These are phyloP conservation scores for Clupea harengus DNA, from an alignment of 2,113 vertebrate species.

Conservation along the genomic window DNA sequence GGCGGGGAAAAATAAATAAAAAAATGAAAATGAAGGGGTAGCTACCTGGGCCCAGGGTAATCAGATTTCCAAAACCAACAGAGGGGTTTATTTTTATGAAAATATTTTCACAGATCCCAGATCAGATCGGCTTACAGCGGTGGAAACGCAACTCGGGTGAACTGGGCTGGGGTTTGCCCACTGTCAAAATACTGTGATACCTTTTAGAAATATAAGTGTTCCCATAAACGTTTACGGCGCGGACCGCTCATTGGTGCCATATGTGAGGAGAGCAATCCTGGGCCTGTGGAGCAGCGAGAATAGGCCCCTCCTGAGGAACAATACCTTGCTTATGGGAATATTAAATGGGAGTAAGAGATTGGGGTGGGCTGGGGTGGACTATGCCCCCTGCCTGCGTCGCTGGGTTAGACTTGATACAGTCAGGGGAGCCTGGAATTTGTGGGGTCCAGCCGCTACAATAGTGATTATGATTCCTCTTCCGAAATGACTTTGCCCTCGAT, in stretches of 20 bases:
- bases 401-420: background rate
- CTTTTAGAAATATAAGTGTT: background rate
- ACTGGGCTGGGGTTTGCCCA: background rate
- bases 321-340: slow-evolving; percentile 44
- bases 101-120: slow-evolving; percentile 9
- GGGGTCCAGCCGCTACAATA: slow-evolving; percentile 50
- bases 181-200: background rate
- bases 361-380: background rate
- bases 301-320: slow-evolving; percentile 37
- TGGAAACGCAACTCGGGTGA: background rate
- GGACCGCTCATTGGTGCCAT: background rate
- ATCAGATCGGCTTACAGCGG: background rate
- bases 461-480: slow-evolving; percentile 43
- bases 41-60: background rate
- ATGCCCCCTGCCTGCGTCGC: background rate
- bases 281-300: background rate
- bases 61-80: slow-evolving; percentile 18
- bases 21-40: background rate
- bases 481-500: slow-evolving; percentile 48
- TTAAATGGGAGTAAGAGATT: background rate
- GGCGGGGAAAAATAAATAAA: background rate
- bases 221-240: background rate
- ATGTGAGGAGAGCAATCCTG: background rate
- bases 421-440: slow-evolving; percentile 41
- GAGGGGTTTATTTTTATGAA: slow-evolving; percentile 8